A percentile compares a stretch with the other conserved stretches of the same genome.
Evolutionary conservation across 1,140 invertebrate genomes (phyloP).

Genomic region (Cheumatopsyche charites): DNA sequence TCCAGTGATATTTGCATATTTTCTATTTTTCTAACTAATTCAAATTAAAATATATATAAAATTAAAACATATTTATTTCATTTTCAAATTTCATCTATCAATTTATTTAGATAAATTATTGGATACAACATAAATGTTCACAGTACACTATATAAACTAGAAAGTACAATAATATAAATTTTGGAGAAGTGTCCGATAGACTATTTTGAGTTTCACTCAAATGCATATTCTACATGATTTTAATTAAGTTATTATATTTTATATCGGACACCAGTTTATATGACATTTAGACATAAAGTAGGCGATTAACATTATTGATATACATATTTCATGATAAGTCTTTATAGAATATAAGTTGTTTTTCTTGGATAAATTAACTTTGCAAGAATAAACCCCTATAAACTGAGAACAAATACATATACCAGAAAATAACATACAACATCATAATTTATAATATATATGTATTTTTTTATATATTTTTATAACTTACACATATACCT

Average conservation of each 20-base stretch:
- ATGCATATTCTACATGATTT: not conserved
- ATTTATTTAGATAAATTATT: constrained; percentile 48
- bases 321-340: constrained; percentile 37
- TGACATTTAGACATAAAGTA: constrained; percentile 46
- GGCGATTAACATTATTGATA: constrained; percentile 43
- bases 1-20: too few relatives aligned
- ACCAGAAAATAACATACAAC: too few relatives aligned
- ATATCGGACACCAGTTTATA: constrained; percentile 32
- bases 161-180: constrained; percentile 44
- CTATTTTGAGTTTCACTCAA: constrained; percentile 23
- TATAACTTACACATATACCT: constrained; percentile 26
- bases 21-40: too few relatives aligned
- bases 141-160: constrained; percentile 47
- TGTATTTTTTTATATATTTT: constrained; percentile 8
- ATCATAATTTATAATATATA: too few relatives aligned
- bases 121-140: constrained; percentile 48
- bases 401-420: too few relatives aligned
- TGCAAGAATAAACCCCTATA: too few relatives aligned
- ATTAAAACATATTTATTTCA: not conserved
- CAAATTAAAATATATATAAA: too few relatives aligned
- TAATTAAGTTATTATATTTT: constrained; percentile 5
- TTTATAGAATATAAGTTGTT: constrained; percentile 13
- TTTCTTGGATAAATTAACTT: too few relatives aligned
- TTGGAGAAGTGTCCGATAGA: constrained; percentile 35
- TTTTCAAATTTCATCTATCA: constrained; percentile 46